phyloP scores from a whole-genome alignment of 2,797 vertebrate species.

The Sebastes minor region DNA sequence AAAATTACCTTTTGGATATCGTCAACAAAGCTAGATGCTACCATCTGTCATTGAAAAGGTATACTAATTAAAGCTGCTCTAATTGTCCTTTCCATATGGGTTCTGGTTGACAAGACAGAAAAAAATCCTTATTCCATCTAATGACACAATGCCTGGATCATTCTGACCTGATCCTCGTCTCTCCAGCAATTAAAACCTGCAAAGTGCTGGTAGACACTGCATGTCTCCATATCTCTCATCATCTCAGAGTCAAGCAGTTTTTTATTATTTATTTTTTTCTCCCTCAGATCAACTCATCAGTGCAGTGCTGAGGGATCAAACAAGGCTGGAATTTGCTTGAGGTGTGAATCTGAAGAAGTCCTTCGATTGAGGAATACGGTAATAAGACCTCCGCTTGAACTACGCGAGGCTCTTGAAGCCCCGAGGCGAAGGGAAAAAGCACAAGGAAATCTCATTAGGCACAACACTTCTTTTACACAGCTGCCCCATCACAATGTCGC shows the following conservation, averaged over 20 bases:
- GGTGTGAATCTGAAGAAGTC: slow-evolving; percentile 73
- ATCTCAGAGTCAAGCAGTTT: slow-evolving; percentile 30
- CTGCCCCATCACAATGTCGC: slow-evolving; percentile 59
- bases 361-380: slow-evolving; percentile 70
- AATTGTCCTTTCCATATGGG: slow-evolving; percentile 49
- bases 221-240: slow-evolving; percentile 49
- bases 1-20: slow-evolving; percentile 6
- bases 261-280: slow-evolving; percentile 20
- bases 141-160: slow-evolving; percentile 35
- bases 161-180: slow-evolving; percentile 38
- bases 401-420: slow-evolving; percentile 64
- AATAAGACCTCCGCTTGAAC: slow-evolving; percentile 83
- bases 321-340: slow-evolving; percentile 73
- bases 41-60: slow-evolving; percentile 44
- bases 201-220: slow-evolving; percentile 23
- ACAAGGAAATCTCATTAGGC: slow-evolving; percentile 81
- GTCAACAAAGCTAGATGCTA: slow-evolving; percentile 3
- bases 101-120: slow-evolving; percentile 27
- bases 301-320: slow-evolving; percentile 75
- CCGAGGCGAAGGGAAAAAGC: slow-evolving; percentile 49
- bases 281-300: slow-evolving; percentile 74
- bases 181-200: slow-evolving; percentile 60
- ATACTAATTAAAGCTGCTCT: slow-evolving; percentile 42
- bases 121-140: slow-evolving; percentile 1
- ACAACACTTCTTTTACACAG: slow-evolving; percentile 57